Base-by-base conservation (phyloP, 2,888 invertebrate genomes). In the Brachycybe producta region DNA sequence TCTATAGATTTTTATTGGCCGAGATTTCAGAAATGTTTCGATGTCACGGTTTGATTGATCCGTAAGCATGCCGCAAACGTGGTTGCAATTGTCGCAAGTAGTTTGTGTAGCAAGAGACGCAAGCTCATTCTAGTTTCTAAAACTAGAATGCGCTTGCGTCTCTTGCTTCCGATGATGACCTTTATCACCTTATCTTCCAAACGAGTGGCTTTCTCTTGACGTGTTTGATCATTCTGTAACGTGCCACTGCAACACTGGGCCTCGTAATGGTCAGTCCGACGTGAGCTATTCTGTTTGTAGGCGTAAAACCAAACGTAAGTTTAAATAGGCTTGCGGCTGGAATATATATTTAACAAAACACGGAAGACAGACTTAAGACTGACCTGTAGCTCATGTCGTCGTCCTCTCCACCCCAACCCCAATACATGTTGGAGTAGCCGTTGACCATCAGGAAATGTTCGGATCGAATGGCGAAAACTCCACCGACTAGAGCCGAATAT, bases 331-430 rank as follows among this genome's bases (percentile, higher is more conserved):
- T n/a, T n/a, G n/a, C n/a, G n/a, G n/a, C n/a, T n/a, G n/a, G n/a
- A n/a, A n/a, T n/a, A n/a, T n/a, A n/a, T n/a, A n/a, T n/a, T n/a
- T n/a, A n/a, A n/a, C n/a, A n/a, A n/a, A n/a, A n/a, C n/a, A n/a
- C n/a, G n/a, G n/a, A n/a, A n/a, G n/a, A n/a, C n/a, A n/a, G n/a
- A n/a, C n/a, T n/a, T n/a, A n/a, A n/a, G n/a, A 7, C 43, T 45
- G 42, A 62, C 60, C 64, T 57, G 67, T 84, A 83, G 34, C 82
- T 82, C 85, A 95, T 87, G 64, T 95, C 95, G 64, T 95, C 95
- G 67, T 97, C 95, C 67, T 97, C 95, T 1, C 88, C 94, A 8
- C 95, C 95, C 95, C 95, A 95, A 13, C 95, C 95, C 85, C 92
- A 95, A 68, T 85, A 97, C 53, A 83, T 82, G 59, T 74, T 75